phyloP scores from a whole-genome alignment of 2,797 vertebrate species.

The Phaenicophaeus curvirostris region DNA sequence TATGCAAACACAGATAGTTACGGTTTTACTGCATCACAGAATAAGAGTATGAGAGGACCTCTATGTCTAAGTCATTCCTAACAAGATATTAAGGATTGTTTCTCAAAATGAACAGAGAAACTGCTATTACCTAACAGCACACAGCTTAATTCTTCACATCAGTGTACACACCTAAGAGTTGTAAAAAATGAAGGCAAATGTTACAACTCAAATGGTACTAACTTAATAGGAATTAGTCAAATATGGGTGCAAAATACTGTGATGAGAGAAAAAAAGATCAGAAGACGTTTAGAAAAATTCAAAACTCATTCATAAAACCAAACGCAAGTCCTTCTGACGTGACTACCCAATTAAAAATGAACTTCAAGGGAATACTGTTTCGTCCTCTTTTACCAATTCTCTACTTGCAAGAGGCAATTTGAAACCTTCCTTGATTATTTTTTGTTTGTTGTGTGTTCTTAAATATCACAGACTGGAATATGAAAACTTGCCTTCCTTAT shows the following conservation, averaged over 20 bases:
- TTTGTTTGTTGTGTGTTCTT: not conserved
- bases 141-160: not conserved
- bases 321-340: not conserved
- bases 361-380: not conserved
- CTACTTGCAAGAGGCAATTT: not conserved
- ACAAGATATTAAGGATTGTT: not conserved
- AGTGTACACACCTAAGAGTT: not conserved
- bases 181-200: not conserved
- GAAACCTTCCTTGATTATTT: not conserved
- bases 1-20: slow-evolving; percentile 31
- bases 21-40: slow-evolving; percentile 19
- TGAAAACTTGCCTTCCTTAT: not conserved
- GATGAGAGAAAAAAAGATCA: not conserved
- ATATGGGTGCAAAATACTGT: not conserved
- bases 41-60: not conserved
- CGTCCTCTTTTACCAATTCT: not conserved
- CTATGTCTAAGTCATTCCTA: not conserved
- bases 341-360: not conserved
- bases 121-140: slow-evolving; percentile 2
- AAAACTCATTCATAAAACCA: not conserved
- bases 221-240: not conserved
- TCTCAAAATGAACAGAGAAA: slow-evolving; percentile 1
- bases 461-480: not conserved
- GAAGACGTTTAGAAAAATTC: not conserved
- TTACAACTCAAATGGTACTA: not conserved